phyloP scores from a whole-genome alignment of 2,113 vertebrate genomes.

The Pseudolaguvia tuberculata region DNA sequence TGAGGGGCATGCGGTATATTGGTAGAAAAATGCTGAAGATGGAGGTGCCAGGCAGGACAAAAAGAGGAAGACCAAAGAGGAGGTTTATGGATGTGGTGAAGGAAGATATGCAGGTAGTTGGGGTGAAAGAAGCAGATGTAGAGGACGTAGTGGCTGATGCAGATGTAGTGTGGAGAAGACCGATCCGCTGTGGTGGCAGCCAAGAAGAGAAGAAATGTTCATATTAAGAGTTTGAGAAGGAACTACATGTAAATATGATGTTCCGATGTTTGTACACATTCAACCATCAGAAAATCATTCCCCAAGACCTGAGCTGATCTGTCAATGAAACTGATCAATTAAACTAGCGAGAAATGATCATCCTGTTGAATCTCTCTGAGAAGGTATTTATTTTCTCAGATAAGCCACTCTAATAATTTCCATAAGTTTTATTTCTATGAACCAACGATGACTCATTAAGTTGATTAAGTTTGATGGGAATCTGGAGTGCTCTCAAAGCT shows the following conservation, averaged over 20 bases:
- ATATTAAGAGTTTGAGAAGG: not conserved
- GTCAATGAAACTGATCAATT: not conserved
- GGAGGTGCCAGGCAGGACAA: too few relatives aligned
- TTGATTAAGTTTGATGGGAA: slow-evolving; percentile 41
- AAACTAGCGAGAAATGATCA: not conserved
- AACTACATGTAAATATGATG: not conserved
- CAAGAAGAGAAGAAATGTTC: too few relatives aligned
- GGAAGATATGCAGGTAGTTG: too few relatives aligned
- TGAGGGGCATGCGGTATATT: too few relatives aligned
- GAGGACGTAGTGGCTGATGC: too few relatives aligned
- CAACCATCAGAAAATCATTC: not conserved
- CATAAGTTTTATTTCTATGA: slow-evolving; percentile 35
- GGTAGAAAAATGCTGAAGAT: too few relatives aligned
- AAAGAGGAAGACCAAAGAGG: too few relatives aligned
- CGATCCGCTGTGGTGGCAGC: too few relatives aligned
- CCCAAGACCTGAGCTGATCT: too few relatives aligned
- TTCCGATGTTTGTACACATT: not conserved
- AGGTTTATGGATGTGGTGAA: too few relatives aligned
- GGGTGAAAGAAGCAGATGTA: too few relatives aligned
- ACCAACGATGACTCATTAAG: slow-evolving; percentile 36
- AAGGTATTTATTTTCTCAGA: slow-evolving; percentile 24
- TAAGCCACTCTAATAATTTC: slow-evolving; percentile 18
- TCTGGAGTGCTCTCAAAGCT: slow-evolving; percentile 45
- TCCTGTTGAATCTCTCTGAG: not conserved
- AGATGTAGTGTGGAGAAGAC: too few relatives aligned